Conservation (phyloP, 2,888 invertebrate genomes). For the Antheraea assamensis region DNA sequence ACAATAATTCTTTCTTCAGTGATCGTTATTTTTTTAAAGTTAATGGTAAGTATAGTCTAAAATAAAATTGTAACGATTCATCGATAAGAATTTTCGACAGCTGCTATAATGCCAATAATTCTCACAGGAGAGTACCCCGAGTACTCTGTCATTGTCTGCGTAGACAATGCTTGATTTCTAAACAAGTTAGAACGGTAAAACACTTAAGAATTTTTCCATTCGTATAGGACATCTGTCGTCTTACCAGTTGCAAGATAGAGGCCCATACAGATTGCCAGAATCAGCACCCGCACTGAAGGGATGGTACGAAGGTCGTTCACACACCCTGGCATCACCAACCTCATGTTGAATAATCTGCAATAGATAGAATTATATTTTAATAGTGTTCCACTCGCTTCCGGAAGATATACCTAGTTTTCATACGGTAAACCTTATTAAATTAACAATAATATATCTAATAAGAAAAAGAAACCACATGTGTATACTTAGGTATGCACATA, state of each 20-base stretch:
- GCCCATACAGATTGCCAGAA: conserved; percentile 50
- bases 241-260: conserved; percentile 63
- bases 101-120: background rate
- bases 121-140: background rate
- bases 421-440: too few species aligned
- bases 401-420: too few species aligned
- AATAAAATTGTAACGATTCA: background rate
- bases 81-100: background rate
- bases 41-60: background rate
- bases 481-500: too few species aligned
- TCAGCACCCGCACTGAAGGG: conserved; percentile 52
- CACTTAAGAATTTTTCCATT: background rate
- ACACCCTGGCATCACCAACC: conserved; percentile 63
- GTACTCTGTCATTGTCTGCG: too few species aligned
- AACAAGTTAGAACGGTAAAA: too few species aligned
- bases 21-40: too few species aligned
- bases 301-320: conserved; percentile 53
- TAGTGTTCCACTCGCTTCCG: background rate
- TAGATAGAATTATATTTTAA: conserved; percentile 3
- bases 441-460: too few species aligned
- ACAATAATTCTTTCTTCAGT: background rate
- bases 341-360: conserved; percentile 44
- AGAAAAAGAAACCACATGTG: too few species aligned
- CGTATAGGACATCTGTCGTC: conserved; percentile 23
- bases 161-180: background rate